Conservation (phyloP, 2,113 vertebrate species). For the Oenanthe oenanthe region DNA sequence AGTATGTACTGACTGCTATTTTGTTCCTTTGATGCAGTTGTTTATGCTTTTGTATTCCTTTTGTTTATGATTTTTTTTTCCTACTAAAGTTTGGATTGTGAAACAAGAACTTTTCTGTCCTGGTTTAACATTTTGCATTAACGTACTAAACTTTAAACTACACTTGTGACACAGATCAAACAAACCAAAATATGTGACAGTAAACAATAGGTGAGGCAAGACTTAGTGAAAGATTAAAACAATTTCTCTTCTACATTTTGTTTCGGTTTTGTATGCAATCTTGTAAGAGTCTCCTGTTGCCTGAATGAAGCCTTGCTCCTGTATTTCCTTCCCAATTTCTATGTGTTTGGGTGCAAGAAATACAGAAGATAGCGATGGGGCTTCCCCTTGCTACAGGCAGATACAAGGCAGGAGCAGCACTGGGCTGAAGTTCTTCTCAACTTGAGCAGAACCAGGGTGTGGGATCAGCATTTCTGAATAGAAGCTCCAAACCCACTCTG, state of each 20-base stretch:
- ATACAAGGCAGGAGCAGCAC: fast-evolving
- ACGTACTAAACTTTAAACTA: not conserved
- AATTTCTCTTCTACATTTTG: not conserved
- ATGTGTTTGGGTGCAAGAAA: not conserved
- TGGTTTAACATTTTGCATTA: not conserved
- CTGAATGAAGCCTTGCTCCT: not conserved
- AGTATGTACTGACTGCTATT: not conserved
- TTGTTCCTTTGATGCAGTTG: not conserved
- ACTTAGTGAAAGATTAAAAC: not conserved
- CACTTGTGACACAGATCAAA: too few relatives aligned
- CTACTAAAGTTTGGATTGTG: not conserved
- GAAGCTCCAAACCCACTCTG: not conserved
- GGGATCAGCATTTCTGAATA: not conserved
- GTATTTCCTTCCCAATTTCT: not conserved
- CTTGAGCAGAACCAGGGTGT: not conserved
- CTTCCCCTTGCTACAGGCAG: not conserved
- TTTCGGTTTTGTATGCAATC: not conserved
- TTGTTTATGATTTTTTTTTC: not conserved
- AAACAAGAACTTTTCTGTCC: not conserved
- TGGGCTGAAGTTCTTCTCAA: not conserved
- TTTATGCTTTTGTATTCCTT: not conserved
- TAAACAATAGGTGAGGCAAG: not conserved
- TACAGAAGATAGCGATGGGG: fast-evolving
- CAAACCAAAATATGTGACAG: not conserved
- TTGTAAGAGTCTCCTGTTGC: not conserved